These are phyloP conservation scores for Archilochus colubris DNA, from an alignment of 2,113 vertebrate species.

Conservation along the genomic window DNA sequence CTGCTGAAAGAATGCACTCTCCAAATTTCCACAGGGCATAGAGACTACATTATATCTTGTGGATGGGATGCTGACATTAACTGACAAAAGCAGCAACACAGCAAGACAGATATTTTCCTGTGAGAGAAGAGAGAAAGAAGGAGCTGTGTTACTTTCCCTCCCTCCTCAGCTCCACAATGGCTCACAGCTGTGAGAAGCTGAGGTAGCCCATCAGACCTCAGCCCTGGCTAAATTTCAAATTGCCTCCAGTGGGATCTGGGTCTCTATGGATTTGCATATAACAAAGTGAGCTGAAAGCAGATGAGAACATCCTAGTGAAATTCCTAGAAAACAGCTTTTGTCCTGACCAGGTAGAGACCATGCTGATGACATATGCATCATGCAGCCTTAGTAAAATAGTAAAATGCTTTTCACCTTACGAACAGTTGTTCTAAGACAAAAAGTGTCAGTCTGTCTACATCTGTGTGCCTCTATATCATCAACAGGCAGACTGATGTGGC, in stretches of 20 bases:
- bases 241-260: background rate
- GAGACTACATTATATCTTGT: background rate
- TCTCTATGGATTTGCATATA: background rate
- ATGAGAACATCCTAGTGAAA: background rate
- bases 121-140: background rate
- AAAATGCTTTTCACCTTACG: constrained; percentile 3
- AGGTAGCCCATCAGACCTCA: background rate
- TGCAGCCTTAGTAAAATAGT: background rate
- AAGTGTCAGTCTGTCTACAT: background rate
- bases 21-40: constrained; percentile 48
- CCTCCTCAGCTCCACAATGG: background rate
- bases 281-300: background rate
- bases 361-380: background rate
- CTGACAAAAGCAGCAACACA: background rate
- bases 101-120: constrained; percentile 10
- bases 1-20: constrained; percentile 22
- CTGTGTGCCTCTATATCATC: background rate
- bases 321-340: constrained; percentile 12
- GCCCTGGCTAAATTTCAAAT: background rate
- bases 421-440: background rate
- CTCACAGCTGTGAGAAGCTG: background rate
- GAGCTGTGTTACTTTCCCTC: background rate
- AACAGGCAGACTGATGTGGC: background rate
- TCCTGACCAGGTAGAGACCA: background rate
- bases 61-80: background rate